Evolutionary conservation across 1,140 invertebrate species (phyloP), one percentile per base, ranked within the genome.

Genomic region (Temnothorax curvispinosus): DNA sequence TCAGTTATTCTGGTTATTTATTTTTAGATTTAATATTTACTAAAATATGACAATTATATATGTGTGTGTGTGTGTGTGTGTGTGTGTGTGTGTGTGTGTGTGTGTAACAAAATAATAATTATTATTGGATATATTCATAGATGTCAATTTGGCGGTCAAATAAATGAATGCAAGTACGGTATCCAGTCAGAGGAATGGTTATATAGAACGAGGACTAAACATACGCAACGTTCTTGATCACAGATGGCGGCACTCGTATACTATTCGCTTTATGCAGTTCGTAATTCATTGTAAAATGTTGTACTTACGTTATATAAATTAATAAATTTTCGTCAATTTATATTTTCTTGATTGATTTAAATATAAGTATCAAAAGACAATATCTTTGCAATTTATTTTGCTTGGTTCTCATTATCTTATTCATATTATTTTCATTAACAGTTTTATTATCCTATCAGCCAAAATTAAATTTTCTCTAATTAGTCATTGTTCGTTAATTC

Each of bases 201-300:
- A 47, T 47, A 67, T 44, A 77, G 81, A 75, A 60, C 15, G 47
- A 69, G 35, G 41, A 58, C 47, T 85, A 62, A 58, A 56, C 18
- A 38, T 32, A 35, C 47, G 64, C 67, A 13, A 87, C 87, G 67
- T 88, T 87, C 89, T 77, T 89, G 85, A 54, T 67, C 84, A 91
- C 85, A 93, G 92, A 93, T 93, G 92, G 90, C 92, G 91, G 72
- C 92, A 93, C 91, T 80, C 56, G 27, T 67, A 69, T 50, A 60
- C 50, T 1, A 38, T 77, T 60, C 44, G 18, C 41, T 2, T 32
- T 21, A 77, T 35, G 44, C 35, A 75, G 11, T 77, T 64, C 3
- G n/a, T 3, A 74, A 82, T 44, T 54, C 13, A 50, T 75, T 52
- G n/a, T 27, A 27, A 85, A 72, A 62, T 21, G 3, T 13, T 15